A percentile compares a stretch with the other conserved stretches of the same genome.
These are phyloP conservation scores for Myotis vivesi DNA, from an alignment of 2,797 vertebrate genomes.

Conservation along the genomic window DNA sequence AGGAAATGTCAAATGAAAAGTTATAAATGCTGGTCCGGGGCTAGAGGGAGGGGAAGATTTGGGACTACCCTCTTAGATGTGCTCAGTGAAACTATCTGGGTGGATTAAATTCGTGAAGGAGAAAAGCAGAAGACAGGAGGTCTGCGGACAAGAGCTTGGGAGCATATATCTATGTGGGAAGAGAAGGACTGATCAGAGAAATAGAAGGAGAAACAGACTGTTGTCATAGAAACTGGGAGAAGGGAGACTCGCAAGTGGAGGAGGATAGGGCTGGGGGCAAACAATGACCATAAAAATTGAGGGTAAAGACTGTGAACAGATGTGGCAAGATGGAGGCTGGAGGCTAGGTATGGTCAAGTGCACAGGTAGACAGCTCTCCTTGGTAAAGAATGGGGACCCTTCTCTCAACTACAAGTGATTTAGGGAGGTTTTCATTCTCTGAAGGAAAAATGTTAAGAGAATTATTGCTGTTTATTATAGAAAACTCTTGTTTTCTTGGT, in stretches of 20 bases:
- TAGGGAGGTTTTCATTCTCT: background rate
- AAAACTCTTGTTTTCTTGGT: background rate
- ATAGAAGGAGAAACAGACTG: background rate
- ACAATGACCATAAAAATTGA: background rate
- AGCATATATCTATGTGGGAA: background rate
- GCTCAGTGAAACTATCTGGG: background rate
- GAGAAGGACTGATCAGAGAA: background rate
- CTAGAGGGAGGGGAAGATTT: background rate
- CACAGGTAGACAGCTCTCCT: background rate
- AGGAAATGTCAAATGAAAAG: background rate
- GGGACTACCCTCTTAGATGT: background rate
- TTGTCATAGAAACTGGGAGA: background rate
- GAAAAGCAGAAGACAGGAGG: background rate
- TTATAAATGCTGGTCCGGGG: background rate
- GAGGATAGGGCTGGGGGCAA: background rate
- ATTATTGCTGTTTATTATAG: background rate
- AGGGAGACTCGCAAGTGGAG: background rate
- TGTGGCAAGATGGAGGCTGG: background rate
- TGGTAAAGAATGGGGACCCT: background rate
- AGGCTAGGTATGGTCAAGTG: background rate
- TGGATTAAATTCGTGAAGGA: background rate
- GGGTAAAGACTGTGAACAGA: background rate
- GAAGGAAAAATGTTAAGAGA: background rate
- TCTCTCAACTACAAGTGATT: background rate
- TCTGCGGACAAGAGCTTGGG: background rate